Conservation (phyloP, 2,888 invertebrate species). For the Sphaerophoria rueppellii region DNA sequence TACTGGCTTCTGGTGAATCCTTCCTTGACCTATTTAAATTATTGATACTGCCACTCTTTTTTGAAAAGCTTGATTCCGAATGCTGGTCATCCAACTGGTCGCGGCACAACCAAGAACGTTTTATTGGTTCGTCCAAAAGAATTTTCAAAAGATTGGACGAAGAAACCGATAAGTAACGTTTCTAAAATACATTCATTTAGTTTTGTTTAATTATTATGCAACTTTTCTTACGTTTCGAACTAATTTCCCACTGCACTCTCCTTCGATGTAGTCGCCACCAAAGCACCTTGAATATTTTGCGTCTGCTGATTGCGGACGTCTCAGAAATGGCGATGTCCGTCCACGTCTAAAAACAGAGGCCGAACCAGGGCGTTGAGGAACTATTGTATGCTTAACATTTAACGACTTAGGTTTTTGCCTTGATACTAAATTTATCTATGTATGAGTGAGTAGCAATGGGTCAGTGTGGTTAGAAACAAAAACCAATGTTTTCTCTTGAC, state of each 20-base stretch:
- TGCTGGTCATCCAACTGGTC: constrained; percentile 78
- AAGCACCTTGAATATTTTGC: constrained; percentile 78
- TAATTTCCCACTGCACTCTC: constrained; percentile 60
- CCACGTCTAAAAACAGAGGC: constrained; percentile 79
- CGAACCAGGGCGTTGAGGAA: constrained; percentile 79
- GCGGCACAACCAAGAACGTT: constrained; percentile 83
- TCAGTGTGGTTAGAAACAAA: constrained; percentile 3
- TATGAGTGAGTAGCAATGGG: constrained; percentile 23
- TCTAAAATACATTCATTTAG: constrained; percentile 45
- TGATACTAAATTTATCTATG: constrained; percentile 81
- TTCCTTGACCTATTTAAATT: constrained; percentile 72
- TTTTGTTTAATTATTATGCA: constrained; percentile 36
- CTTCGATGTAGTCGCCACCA: constrained; percentile 74
- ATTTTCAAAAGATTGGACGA: constrained; percentile 81
- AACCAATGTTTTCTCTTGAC: constrained; percentile 34
- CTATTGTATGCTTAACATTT: constrained; percentile 78
- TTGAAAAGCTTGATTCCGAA: constrained; percentile 74
- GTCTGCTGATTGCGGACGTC: constrained; percentile 81
- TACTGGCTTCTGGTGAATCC: constrained; percentile 72
- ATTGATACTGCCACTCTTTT: constrained; percentile 72
- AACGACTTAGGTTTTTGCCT: constrained; percentile 80
- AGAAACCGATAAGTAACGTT: constrained; percentile 77
- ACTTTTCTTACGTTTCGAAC: constrained; percentile 68
- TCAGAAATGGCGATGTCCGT: constrained; percentile 78
- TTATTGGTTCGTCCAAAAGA: constrained; percentile 81